Conservation (phyloP, 2,113 vertebrate species). For the Climacteris rufus region DNA sequence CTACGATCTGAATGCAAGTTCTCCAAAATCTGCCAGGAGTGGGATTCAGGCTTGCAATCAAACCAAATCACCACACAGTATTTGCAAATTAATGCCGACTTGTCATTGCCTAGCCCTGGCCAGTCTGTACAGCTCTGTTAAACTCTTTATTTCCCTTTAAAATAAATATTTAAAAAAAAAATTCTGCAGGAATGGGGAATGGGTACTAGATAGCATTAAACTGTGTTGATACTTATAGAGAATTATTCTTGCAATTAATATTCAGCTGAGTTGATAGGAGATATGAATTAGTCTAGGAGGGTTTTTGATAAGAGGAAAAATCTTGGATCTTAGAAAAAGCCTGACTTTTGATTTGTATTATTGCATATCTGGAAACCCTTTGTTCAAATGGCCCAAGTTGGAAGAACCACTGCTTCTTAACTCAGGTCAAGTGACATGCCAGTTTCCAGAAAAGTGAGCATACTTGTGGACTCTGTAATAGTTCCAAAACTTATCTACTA, state of each 20-base stretch:
- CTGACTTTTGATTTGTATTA: not conserved
- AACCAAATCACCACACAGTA: not conserved
- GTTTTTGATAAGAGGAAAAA: not conserved
- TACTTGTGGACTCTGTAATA: not conserved
- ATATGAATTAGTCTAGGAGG: not conserved
- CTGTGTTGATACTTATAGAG: not conserved
- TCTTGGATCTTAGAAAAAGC: not conserved
- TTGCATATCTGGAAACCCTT: not conserved
- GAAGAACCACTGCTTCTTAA: not conserved
- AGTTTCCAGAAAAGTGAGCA: not conserved
- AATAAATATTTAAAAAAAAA: not conserved
- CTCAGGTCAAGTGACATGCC: not conserved
- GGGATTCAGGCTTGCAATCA: not conserved
- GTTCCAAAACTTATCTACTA: not conserved
- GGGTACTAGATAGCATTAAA: not conserved
- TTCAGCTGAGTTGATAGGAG: not conserved
- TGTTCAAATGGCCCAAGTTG: not conserved
- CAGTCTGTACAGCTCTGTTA: not conserved
- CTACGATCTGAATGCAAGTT: not conserved
- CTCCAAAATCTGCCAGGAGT: not conserved
- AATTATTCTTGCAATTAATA: not conserved
- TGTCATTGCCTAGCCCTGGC: not conserved
- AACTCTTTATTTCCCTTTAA: not conserved
- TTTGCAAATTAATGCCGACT: not conserved
- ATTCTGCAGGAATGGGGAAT: not conserved